Base-by-base conservation (phyloP, 2,113 vertebrate genomes). In the Malurus cyaneus region DNA sequence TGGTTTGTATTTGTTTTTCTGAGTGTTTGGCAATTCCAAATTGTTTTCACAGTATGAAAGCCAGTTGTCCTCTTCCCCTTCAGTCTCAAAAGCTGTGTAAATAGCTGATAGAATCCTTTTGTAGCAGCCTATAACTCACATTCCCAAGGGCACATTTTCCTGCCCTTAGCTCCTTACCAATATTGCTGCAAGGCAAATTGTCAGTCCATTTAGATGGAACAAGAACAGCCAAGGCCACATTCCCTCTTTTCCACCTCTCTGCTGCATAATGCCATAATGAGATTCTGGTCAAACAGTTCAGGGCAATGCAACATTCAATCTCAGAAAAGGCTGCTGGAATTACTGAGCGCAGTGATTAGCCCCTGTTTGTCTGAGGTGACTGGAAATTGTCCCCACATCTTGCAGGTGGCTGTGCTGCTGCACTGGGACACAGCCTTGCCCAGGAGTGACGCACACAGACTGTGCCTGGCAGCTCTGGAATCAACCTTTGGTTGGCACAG, bases 121-220 rank as follows among this genome's bases (percentile, higher is more conserved):
- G 31, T 73, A 66, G 44, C 18, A 14, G 60, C 49, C 69, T 44
- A 41, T 50, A 76, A 71, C 59, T 95, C 62, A 20, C 67, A 66
- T 78, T 83, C 76, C 91, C 89, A 93, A 95, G 93, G 73, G 74
- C 87, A 88, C 52, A 76, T 90, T 76, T 84, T 36, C 36, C 64
- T 86, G 72, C 57, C 92, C 86, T 91, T 87, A 94, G 46, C 84
- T 91, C 57, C 62, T 64, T 17, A 26, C 59, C 57, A 32, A 7
- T 78, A 72, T 74, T 49, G 21, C 79, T 70, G 19, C 64, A 64
- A 88, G 80, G 39, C 85, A 71, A 88, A 86, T 90, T 80, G 70
- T 52, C 87, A 81, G 74, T 13, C 54, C 71, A 46, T 90, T 93
- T 82, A 80, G 46, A 50, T 2, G 8, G 85, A 95, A 81, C 54